These are phyloP conservation scores for Drosophila santomea DNA, from an alignment of 1,140 invertebrate genomes.

Conservation along the genomic window DNA sequence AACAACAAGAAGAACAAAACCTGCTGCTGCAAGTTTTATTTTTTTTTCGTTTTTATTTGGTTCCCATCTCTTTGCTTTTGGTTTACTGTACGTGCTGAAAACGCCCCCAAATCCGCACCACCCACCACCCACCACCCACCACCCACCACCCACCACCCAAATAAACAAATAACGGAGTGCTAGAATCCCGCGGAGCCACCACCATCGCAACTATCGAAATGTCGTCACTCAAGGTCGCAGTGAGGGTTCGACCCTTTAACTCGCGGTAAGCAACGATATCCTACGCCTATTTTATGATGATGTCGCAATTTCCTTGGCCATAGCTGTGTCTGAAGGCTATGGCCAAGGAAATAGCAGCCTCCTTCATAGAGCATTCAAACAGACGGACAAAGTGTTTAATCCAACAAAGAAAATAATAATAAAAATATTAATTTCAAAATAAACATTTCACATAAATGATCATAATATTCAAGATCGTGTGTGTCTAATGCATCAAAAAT, in stretches of 20 bases:
- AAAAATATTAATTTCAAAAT: too few relatives aligned
- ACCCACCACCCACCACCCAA: slow-evolving; percentile 6
- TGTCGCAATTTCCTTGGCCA: too few relatives aligned
- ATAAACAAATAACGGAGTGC: slow-evolving; percentile 40
- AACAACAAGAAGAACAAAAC: slow-evolving; percentile 14
- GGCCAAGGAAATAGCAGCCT: not conserved
- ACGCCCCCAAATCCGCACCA: slow-evolving; percentile 17
- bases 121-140: slow-evolving; percentile 5
- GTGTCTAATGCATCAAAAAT: too few relatives aligned
- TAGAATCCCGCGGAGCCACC: slow-evolving; percentile 46
- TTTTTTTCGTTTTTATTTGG: not conserved
- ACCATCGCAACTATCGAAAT: slow-evolving; percentile 84
- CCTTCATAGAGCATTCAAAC: too few relatives aligned
- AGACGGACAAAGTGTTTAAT: too few relatives aligned
- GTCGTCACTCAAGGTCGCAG: slow-evolving; percentile 89
- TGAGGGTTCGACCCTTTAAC: slow-evolving; percentile 88
- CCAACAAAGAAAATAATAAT: too few relatives aligned
- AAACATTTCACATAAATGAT: too few relatives aligned
- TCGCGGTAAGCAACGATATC: slow-evolving; percentile 85
- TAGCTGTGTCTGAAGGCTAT: not conserved
- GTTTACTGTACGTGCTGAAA: slow-evolving; percentile 34
- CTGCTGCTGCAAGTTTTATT: slow-evolving; percentile 28
- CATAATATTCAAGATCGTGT: too few relatives aligned
- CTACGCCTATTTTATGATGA: not conserved
- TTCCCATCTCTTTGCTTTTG: slow-evolving; percentile 22